A percentile compares a stretch with the other conserved stretches of the same genome.
Conservation (phyloP, 2,888 invertebrate genomes). For the Tetranychus truncatus region DNA sequence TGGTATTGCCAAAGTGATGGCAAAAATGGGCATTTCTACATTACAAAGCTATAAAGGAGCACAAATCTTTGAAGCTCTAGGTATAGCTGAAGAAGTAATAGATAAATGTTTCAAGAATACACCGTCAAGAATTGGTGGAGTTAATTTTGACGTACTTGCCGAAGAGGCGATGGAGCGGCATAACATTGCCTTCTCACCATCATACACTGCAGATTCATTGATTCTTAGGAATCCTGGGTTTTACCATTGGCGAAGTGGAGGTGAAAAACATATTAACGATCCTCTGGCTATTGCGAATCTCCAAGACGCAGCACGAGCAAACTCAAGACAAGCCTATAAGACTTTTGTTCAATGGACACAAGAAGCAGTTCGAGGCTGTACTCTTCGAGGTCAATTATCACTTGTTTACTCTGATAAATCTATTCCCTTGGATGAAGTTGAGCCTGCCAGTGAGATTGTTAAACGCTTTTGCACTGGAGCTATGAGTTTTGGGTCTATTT, state of each 20-base stretch:
- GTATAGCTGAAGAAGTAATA: conserved; percentile 72
- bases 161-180: conserved; percentile 66
- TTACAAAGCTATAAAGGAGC: conserved; percentile 96
- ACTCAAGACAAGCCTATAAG: conserved; percentile 63
- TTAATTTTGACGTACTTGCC: conserved; percentile 67
- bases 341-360: conserved; percentile 65
- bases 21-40: conserved; percentile 98
- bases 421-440: conserved; percentile 68
- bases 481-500: conserved; percentile 87
- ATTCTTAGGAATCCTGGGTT: conserved; percentile 70
- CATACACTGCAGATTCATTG: conserved; percentile 48
- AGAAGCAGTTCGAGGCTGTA: conserved; percentile 64
- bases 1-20: conserved; percentile 73
- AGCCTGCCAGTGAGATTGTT: conserved; percentile 81
- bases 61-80: conserved; percentile 97
- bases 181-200: conserved; percentile 48
- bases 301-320: conserved; percentile 66
- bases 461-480: conserved; percentile 83
- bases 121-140: conserved; percentile 62
- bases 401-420: conserved; percentile 56
- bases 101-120: conserved; percentile 77
- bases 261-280: conserved; percentile 94
- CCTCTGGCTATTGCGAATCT: conserved; percentile 62
- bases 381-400: conserved; percentile 79
- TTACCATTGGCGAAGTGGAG: conserved; percentile 91